A percentile compares a stretch with the other conserved stretches of the same genome.
phyloP scores from a whole-genome alignment of 2,888 invertebrate genomes.

The Artemia sp. region DNA sequence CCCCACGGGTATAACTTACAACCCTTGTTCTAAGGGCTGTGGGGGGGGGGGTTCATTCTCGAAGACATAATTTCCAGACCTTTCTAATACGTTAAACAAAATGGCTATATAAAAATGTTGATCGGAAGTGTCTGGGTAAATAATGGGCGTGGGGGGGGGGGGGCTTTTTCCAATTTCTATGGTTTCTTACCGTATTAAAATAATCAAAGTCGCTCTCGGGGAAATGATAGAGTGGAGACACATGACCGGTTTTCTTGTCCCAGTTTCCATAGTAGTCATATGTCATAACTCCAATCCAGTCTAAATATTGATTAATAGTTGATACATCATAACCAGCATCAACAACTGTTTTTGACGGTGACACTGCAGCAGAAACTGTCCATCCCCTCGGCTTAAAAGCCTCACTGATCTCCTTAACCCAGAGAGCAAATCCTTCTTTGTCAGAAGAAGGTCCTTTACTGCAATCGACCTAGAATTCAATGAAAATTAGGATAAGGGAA shows the following conservation, averaged over 20 bases:
- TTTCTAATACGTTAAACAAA: no score
- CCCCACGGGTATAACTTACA: no score
- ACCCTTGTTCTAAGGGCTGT: no score
- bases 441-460: constrained; percentile 62
- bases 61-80: no score
- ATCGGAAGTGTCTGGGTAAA: no score
- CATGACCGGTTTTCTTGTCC: constrained; percentile 77
- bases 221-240: constrained; percentile 65
- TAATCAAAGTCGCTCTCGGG: constrained; percentile 53
- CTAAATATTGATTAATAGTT: constrained; percentile 51
- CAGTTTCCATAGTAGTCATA: constrained; percentile 78
- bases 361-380: constrained; percentile 53
- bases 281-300: constrained; percentile 80
- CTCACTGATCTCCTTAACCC: constrained; percentile 47
- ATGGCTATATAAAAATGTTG: no score
- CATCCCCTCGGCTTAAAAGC: constrained; percentile 44
- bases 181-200: constrained; percentile 53
- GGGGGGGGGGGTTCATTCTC: no score
- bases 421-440: constrained; percentile 49
- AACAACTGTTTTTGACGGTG: constrained; percentile 61
- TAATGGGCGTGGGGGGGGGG: no score
- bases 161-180: neutral
- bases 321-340: constrained; percentile 65
- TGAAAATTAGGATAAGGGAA: constrained; percentile 3
- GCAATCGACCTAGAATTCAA: constrained; percentile 47